Conservation (phyloP, 2,888 invertebrate species). For the Tanypteryx hageni region DNA sequence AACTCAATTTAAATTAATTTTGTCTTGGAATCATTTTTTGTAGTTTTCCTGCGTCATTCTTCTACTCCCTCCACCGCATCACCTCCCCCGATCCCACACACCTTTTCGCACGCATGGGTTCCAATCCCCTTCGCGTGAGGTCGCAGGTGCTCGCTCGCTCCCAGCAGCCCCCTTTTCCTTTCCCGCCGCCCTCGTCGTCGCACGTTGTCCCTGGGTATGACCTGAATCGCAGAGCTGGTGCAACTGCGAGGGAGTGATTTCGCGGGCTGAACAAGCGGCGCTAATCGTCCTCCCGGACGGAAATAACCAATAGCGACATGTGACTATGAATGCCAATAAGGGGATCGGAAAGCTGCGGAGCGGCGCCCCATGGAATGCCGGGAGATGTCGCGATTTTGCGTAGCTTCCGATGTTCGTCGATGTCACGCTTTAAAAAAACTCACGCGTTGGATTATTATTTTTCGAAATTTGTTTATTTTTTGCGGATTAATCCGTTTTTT, state of each 20-base stretch:
- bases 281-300: slow-evolving; percentile 24
- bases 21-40: too few species aligned
- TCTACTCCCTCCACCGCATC: not conserved
- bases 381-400: not conserved
- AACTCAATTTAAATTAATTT: too few species aligned
- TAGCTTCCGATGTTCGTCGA: not conserved
- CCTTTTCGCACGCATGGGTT: not conserved
- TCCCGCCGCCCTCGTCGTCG: not conserved
- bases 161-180: not conserved
- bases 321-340: slow-evolving; percentile 56
- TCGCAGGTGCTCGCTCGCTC: not conserved
- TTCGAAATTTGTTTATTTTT: too few species aligned
- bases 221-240: slow-evolving; percentile 25
- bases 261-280: slow-evolving; percentile 47
- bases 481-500: too few species aligned
- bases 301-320: slow-evolving; percentile 49
- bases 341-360: not conserved
- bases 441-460: too few species aligned
- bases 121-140: too few species aligned
- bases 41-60: not conserved
- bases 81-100: not conserved
- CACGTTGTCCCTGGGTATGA: not conserved
- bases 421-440: too few species aligned
- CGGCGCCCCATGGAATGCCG: not conserved
- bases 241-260: slow-evolving; percentile 19